Evolutionary conservation across 2,888 invertebrate genomes (phyloP).

Genomic region (Nudaria mundana): DNA sequence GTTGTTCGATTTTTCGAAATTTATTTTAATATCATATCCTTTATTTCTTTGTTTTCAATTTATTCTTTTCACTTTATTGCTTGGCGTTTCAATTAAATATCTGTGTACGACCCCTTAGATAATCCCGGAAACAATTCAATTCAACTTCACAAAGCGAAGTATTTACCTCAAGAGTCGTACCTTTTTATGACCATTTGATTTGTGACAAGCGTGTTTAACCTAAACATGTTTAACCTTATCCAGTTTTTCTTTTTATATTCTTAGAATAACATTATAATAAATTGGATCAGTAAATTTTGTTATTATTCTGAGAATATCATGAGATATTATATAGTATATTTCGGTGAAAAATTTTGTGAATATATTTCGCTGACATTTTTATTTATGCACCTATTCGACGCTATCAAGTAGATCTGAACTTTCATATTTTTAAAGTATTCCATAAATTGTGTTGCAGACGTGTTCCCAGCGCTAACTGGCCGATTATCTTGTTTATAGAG

Average conservation of each 20-base stretch:
- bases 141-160: slow-evolving; percentile 4
- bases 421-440: slow-evolving; percentile 42
- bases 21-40: slow-evolving; percentile 29
- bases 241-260: slow-evolving; percentile 7
- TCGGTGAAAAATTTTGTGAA: slow-evolving; percentile 16
- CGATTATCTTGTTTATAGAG: slow-evolving; percentile 77
- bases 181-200: slow-evolving; percentile 10
- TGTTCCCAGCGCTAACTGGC: slow-evolving; percentile 63
- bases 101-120: slow-evolving; percentile 2
- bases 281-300: slow-evolving; percentile 7
- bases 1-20: slow-evolving; percentile 35
- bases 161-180: slow-evolving; percentile 5
- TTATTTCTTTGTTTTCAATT: slow-evolving; percentile 18
- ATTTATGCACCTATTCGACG: slow-evolving; percentile 24
- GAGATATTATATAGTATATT: slow-evolving; percentile 9
- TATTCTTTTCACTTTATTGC: slow-evolving; percentile 20
- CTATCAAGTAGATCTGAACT: slow-evolving; percentile 28
- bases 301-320: slow-evolving; percentile 3
- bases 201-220: slow-evolving; percentile 5
- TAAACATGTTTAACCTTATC: slow-evolving; percentile 2
- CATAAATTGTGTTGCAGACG: slow-evolving; percentile 38
- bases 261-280: slow-evolving; percentile 2
- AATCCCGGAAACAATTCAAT: slow-evolving; percentile 11
- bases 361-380: slow-evolving; percentile 11
- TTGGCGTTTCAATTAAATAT: slow-evolving; percentile 2